Percentiles rank a stretch among this genome's conserved stretches.
Conservation (phyloP, 2,888 invertebrate genomes). For the Aradus depressus region DNA sequence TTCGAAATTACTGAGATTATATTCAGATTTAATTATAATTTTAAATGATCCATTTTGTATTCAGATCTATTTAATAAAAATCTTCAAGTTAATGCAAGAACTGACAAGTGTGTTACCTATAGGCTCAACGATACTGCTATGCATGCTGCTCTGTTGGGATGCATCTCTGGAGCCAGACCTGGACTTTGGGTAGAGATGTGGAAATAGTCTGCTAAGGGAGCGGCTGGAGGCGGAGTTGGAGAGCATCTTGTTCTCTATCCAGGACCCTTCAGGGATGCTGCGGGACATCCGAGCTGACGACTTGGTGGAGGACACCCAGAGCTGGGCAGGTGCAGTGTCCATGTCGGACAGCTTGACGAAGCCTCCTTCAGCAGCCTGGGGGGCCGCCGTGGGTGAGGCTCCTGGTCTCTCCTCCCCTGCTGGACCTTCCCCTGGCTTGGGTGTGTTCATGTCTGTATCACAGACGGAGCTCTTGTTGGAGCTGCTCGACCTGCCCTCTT, state of each 20-base stretch:
- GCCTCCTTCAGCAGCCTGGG: conserved; percentile 26
- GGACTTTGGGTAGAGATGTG: conserved; percentile 35
- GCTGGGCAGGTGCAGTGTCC: conserved; percentile 43
- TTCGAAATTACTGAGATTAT: too few relatives aligned
- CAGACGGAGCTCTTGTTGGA: conserved; percentile 14
- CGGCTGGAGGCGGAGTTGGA: conserved; percentile 36
- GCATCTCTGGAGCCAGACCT: conserved; percentile 26
- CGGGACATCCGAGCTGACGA: conserved; percentile 47
- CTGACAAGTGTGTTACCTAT: too few relatives aligned
- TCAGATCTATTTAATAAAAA: conserved; percentile 2
- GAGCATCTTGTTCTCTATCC: conserved; percentile 45
- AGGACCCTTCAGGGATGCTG: conserved; percentile 57
- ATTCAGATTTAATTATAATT: too few relatives aligned
- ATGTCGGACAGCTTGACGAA: conserved; percentile 71
- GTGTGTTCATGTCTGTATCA: conserved; percentile 9
- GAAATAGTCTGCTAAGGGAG: conserved; percentile 48
- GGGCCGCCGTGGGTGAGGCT: conserved; percentile 4
- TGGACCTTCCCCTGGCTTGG: conserved; percentile 19
- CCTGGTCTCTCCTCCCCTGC: conserved; percentile 1
- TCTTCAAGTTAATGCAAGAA: too few relatives aligned
- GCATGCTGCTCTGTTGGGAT: conserved; percentile 38
- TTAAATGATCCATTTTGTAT: too few relatives aligned
- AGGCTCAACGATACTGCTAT: conserved; percentile 41
- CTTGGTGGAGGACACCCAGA: conserved; percentile 13
- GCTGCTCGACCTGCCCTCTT: conserved; percentile 22